phyloP scores from a whole-genome alignment of 1,140 invertebrate genomes.

The Dreissena polymorpha region DNA sequence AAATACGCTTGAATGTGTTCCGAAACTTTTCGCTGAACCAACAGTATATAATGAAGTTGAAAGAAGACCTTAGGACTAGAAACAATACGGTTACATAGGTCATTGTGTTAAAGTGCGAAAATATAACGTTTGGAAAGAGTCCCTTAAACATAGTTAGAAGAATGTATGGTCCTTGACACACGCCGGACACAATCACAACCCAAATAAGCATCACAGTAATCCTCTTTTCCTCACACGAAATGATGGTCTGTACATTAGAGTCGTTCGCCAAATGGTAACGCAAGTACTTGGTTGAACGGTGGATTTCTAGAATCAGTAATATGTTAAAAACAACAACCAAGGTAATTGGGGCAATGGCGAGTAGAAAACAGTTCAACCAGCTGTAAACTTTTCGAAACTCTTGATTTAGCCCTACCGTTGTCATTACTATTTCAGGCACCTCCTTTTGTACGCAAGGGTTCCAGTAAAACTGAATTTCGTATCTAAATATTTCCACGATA shows the following conservation, averaged over 20 bases:
- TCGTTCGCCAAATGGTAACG: conserved; percentile 70
- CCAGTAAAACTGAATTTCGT: conserved; percentile 34
- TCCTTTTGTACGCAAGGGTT: conserved; percentile 30
- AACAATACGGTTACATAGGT: conserved; percentile 79
- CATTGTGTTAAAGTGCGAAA: conserved; percentile 36
- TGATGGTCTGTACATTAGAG: conserved; percentile 71
- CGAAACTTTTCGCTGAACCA: conserved; percentile 89
- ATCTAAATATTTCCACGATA: conserved; percentile 75
- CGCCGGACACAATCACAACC: conserved; percentile 87
- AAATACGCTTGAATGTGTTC: conserved; percentile 86
- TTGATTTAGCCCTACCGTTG: conserved; percentile 77
- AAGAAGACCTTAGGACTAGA: conserved; percentile 85
- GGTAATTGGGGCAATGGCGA: conserved; percentile 84
- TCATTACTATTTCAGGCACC: conserved; percentile 12
- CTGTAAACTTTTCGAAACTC: conserved; percentile 84
- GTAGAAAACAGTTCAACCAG: conserved; percentile 84
- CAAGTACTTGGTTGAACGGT: conserved; percentile 73
- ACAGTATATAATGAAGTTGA: conserved; percentile 89
- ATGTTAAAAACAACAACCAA: conserved; percentile 86
- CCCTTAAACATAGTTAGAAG: conserved; percentile 78
- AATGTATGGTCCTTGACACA: conserved; percentile 85
- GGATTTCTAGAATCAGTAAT: conserved; percentile 86
- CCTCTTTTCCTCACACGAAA: conserved; percentile 84
- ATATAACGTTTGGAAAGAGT: conserved; percentile 45
- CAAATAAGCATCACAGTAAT: conserved; percentile 89